phyloP scores from a whole-genome alignment of 2,888 invertebrate species.

The Acrobasis repandana region DNA sequence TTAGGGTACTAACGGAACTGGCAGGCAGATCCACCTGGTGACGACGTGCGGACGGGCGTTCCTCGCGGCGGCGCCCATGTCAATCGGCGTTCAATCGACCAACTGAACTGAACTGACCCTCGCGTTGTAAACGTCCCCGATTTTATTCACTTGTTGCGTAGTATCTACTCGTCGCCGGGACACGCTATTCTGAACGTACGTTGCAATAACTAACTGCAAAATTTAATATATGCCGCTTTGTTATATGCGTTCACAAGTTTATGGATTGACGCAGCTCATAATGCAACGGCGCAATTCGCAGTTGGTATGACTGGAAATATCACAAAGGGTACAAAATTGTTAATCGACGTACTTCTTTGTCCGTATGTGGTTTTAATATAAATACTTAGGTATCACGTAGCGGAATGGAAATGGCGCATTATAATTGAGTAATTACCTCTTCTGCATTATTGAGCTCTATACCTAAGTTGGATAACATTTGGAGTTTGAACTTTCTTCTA shows the following conservation, averaged over 20 bases:
- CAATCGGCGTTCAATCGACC: conserved; percentile 63
- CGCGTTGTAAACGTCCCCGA: conserved; percentile 59
- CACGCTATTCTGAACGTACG: conserved; percentile 67
- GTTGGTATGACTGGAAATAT: neutral
- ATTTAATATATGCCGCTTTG: conserved; percentile 54
- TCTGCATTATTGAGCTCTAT: neutral
- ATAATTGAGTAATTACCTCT: neutral
- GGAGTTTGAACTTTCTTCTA: no score
- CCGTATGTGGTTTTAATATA: neutral
- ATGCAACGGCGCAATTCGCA: conserved; percentile 34
- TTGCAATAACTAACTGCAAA: conserved; percentile 63
- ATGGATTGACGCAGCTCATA: conserved; percentile 47
- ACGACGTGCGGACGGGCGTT: conserved; percentile 79
- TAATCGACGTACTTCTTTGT: neutral
- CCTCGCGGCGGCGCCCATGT: conserved; percentile 78
- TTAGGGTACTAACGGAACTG: conserved; percentile 65
- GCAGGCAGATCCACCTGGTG: conserved; percentile 76
- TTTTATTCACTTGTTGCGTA: conserved; percentile 75
- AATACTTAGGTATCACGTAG: neutral
- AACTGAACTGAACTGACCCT: conserved; percentile 56
- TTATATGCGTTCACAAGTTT: conserved; percentile 54
- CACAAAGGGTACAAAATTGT: neutral
- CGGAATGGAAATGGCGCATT: neutral
- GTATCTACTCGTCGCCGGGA: conserved; percentile 55
- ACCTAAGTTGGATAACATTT: no score